Conservation (phyloP, 1,140 invertebrate genomes). For the Apocrypta bakeri region DNA sequence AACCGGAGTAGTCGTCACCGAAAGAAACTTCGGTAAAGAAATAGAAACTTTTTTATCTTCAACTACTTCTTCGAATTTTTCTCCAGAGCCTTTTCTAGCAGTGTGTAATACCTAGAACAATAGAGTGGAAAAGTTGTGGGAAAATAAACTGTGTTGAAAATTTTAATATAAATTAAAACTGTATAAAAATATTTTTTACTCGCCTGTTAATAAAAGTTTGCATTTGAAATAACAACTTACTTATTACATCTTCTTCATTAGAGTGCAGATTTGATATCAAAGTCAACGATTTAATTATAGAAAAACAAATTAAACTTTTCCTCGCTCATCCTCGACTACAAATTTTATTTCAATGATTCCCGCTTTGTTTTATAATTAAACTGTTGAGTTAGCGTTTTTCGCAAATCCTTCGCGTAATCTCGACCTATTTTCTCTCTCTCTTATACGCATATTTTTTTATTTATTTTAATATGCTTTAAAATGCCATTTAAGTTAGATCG, state of each 20-base stretch:
- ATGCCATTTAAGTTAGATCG: background rate
- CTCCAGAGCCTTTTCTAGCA: background rate
- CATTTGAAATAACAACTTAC: background rate
- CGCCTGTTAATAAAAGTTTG: background rate
- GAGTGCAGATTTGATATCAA: no score
- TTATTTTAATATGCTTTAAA: background rate
- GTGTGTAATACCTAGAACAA: background rate
- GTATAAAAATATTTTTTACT: background rate
- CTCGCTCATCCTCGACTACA: background rate
- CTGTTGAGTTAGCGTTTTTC: background rate
- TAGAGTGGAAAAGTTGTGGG: background rate
- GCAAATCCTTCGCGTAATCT: background rate
- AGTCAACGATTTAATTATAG: background rate
- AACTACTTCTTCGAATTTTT: background rate
- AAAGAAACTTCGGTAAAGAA: background rate
- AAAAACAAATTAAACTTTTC: background rate
- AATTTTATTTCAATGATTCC: background rate
- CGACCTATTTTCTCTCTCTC: background rate
- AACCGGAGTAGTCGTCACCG: background rate
- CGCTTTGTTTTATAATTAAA: background rate
- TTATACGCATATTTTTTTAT: background rate
- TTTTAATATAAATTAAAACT: background rate
- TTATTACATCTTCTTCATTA: no score
- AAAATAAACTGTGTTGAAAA: background rate
- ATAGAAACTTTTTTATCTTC: conserved; percentile 4